Conservation (phyloP, 2,888 invertebrate species). For the Siphlonurus alternatus region DNA sequence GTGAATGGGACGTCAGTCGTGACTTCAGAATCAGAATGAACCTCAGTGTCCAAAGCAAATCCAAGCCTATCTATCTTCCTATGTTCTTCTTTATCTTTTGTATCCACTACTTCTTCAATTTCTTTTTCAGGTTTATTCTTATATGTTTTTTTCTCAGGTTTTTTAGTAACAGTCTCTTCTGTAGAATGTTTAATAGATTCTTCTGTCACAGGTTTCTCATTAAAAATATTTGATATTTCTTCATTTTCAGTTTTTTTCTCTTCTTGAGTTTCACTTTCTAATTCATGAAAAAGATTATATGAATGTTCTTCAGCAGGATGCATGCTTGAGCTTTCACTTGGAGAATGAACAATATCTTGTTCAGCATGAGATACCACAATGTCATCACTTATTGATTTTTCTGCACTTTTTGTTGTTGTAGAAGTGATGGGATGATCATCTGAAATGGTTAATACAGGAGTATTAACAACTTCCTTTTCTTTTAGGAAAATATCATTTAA, state of each 20-base stretch:
- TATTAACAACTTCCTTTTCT: neutral
- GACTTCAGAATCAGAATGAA: neutral
- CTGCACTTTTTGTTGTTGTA: too few relatives aligned
- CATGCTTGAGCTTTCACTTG: neutral
- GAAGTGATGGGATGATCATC: too few relatives aligned
- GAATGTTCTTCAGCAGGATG: neutral
- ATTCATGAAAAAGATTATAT: neutral
- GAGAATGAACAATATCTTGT: too few relatives aligned
- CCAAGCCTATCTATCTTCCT: neutral
- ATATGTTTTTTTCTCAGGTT: neutral
- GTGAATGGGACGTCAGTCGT: neutral
- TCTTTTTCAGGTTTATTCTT: too few relatives aligned
- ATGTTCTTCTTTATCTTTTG: neutral
- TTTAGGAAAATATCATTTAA: neutral
- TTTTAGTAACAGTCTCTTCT: too few relatives aligned
- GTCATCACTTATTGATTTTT: too few relatives aligned
- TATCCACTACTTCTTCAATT: neutral
- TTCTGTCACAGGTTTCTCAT: too few relatives aligned
- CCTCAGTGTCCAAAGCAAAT: constrained; percentile 3
- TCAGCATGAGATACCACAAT: too few relatives aligned
- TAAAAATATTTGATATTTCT: too few relatives aligned
- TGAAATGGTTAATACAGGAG: too few relatives aligned
- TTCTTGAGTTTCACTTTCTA: neutral
- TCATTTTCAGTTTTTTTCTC: neutral
- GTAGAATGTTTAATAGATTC: too few relatives aligned